These are phyloP conservation scores for Bombus huntii DNA, from an alignment of 1,140 invertebrate species.

Conservation along the genomic window DNA sequence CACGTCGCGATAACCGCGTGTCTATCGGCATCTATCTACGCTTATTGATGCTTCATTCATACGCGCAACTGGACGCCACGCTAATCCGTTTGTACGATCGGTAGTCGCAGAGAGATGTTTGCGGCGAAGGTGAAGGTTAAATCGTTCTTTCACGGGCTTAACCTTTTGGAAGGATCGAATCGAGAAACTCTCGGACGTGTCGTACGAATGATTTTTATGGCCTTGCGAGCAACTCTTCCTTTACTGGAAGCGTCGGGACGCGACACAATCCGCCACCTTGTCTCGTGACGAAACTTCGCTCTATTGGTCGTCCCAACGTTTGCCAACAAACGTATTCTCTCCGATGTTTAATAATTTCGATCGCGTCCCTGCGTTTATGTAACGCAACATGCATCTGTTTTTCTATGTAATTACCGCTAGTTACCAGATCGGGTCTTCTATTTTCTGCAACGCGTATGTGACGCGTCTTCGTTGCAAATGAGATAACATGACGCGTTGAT, in stretches of 20 bases:
- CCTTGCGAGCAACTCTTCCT: not conserved
- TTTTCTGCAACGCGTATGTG: no score
- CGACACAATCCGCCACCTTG: no score
- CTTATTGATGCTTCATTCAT: slow-evolving; percentile 39
- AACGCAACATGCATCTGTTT: not conserved
- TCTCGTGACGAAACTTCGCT: not conserved
- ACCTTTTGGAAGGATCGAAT: not conserved
- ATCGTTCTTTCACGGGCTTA: not conserved
- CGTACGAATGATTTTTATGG: not conserved
- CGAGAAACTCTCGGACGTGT: no score
- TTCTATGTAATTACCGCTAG: not conserved
- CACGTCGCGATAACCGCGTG: not conserved
- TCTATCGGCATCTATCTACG: slow-evolving; percentile 26
- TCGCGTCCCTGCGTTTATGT: not conserved
- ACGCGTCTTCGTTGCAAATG: not conserved
- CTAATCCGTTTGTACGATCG: slow-evolving; percentile 24
- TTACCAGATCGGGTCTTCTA: not conserved
- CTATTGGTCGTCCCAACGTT: not conserved
- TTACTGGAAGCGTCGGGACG: not conserved
- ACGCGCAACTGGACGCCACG: not conserved
- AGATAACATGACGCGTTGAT: not conserved
- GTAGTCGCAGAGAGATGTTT: not conserved
- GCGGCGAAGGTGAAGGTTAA: not conserved
- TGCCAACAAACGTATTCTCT: not conserved
- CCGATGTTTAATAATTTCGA: not conserved